These are phyloP conservation scores for Polyodon spathula DNA, from an alignment of 2,113 vertebrate genomes.

Conservation along the genomic window DNA sequence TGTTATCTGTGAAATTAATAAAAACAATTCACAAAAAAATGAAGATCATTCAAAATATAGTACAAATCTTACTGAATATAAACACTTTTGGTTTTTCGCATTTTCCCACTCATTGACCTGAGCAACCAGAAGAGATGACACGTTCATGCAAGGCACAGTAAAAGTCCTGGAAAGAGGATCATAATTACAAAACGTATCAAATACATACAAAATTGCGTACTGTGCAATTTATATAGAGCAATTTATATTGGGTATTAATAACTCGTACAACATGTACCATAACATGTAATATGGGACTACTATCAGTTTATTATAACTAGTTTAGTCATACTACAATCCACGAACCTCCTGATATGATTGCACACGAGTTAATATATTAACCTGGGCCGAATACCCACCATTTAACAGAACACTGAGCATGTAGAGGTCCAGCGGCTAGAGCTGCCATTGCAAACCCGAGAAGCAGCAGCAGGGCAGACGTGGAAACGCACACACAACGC, in stretches of 20 bases:
- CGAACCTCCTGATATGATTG: too few relatives aligned
- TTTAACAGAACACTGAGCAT: constrained; percentile 21
- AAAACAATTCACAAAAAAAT: too few relatives aligned
- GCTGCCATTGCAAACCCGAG: constrained; percentile 12
- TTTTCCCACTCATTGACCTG: constrained; percentile 28
- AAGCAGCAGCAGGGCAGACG: constrained; percentile 8
- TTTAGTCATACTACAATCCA: too few relatives aligned
- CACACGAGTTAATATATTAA: too few relatives aligned
- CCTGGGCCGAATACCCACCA: constrained; percentile 13
- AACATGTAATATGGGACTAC: too few relatives aligned
- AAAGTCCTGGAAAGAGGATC: constrained; percentile 20
- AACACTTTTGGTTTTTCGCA: constrained; percentile 21
- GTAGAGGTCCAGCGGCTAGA: constrained; percentile 21
- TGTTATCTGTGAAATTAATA: too few relatives aligned
- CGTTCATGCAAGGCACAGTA: constrained; percentile 24
- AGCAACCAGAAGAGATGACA: constrained; percentile 22
- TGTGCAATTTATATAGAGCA: too few relatives aligned
- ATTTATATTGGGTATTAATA: too few relatives aligned
- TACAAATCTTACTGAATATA: constrained; percentile 21
- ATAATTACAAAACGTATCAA: too few relatives aligned
- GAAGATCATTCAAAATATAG: not conserved
- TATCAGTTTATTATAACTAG: too few relatives aligned
- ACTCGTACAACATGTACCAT: too few relatives aligned
- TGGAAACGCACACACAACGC: not conserved
- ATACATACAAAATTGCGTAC: not conserved